Conservation (phyloP, 2,888 invertebrate species). For the Phytoseiulus persimilis region DNA sequence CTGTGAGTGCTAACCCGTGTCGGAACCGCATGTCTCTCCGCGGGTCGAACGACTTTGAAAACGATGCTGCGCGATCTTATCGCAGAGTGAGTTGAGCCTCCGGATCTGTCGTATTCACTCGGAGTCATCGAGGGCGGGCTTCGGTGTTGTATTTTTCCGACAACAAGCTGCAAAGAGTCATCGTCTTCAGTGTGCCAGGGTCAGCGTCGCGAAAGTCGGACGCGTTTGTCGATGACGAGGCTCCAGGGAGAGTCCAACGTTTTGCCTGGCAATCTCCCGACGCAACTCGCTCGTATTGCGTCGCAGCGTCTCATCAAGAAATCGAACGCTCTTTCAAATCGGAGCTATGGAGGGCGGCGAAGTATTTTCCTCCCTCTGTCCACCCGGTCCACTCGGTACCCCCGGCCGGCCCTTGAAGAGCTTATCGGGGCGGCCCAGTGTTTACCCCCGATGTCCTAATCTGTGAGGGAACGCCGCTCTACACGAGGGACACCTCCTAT, state of each 20-base stretch:
- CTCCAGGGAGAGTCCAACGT: background rate
- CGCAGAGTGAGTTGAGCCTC: background rate
- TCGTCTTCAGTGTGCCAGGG: background rate
- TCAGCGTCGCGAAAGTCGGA: background rate
- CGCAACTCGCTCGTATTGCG: background rate
- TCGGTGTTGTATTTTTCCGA: background rate
- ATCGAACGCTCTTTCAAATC: background rate
- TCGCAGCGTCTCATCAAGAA: background rate
- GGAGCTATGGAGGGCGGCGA: background rate
- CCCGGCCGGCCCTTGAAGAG: background rate
- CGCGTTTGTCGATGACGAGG: background rate
- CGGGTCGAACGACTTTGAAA: background rate
- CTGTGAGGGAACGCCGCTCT: background rate
- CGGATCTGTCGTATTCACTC: background rate
- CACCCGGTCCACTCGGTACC: too few species aligned
- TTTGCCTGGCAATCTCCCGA: background rate
- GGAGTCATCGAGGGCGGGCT: background rate
- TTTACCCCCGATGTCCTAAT: slow-evolving; percentile 5
- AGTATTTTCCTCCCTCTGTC: background rate
- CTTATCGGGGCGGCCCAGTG: slow-evolving; percentile 5
- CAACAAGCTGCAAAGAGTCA: background rate
- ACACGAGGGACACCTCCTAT: background rate
- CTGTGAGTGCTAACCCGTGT: slow-evolving; percentile 5
- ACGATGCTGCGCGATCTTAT: background rate
- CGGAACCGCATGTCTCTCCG: background rate